phyloP scores from a whole-genome alignment of 2,113 vertebrate species.

The Bettongia penicillata region DNA sequence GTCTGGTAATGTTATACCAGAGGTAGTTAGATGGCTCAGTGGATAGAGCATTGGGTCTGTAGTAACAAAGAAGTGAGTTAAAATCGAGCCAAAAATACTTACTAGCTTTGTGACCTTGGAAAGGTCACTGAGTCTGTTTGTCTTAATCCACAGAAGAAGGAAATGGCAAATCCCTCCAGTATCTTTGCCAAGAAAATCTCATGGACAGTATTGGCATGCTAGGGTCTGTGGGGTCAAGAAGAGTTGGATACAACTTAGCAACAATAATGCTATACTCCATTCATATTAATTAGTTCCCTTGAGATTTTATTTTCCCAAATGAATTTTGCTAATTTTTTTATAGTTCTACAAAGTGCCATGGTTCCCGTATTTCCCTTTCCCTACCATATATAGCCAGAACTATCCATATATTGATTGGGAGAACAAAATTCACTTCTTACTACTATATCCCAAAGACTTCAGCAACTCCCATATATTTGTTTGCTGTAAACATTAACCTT shows the following conservation, averaged over 20 bases:
- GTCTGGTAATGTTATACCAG: background rate
- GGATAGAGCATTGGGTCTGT: background rate
- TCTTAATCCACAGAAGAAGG: background rate
- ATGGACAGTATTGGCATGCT: background rate
- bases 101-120: background rate
- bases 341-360: background rate
- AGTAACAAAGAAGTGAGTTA: background rate
- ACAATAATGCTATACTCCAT: background rate
- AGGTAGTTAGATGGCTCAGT: background rate
- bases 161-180: background rate
- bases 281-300: background rate
- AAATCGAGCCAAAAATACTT: background rate
- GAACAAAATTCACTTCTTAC: background rate
- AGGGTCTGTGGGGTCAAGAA: background rate
- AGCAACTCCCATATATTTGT: background rate
- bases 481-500: background rate
- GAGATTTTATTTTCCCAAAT: background rate
- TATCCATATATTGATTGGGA: background rate
- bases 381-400: background rate
- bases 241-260: background rate
- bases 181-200: background rate
- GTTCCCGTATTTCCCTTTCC: background rate
- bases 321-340: background rate
- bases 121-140: background rate
- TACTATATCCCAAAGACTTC: background rate